Evolutionary conservation across 2,888 invertebrate species (phyloP).

Genomic region (Chrysolina oricalcia): DNA sequence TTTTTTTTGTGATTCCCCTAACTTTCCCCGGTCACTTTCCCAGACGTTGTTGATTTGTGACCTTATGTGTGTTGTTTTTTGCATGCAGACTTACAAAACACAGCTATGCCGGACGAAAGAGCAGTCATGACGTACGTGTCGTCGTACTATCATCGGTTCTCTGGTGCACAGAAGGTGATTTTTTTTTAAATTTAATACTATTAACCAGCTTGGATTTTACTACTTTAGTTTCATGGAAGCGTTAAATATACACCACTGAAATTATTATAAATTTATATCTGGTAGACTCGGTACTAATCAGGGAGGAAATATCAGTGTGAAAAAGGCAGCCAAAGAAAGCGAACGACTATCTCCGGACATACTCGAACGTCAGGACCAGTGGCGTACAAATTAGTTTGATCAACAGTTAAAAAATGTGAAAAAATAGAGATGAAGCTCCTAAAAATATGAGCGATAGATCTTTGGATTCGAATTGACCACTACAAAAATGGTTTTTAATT

Average conservation of each 20-base stretch:
- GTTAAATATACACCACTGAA: conserved; percentile 19
- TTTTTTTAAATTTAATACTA: conserved; percentile 44
- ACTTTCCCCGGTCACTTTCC: conserved; percentile 31
- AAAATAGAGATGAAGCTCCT: too few species aligned
- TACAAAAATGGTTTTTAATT: too few species aligned
- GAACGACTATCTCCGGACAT: too few species aligned
- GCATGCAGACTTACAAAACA: conserved; percentile 94
- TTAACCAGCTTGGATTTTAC: conserved; percentile 34
- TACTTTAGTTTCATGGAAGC: neutral
- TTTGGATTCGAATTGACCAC: too few species aligned
- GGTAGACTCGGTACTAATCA: too few species aligned
- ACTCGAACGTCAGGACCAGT: too few species aligned
- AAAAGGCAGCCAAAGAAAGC: too few species aligned
- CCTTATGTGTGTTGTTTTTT: conserved; percentile 51
- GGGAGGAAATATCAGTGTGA: too few species aligned
- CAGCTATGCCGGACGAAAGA: conserved; percentile 99
- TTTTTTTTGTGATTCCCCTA: conserved; percentile 43
- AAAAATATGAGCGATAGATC: too few species aligned
- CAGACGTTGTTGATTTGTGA: conserved; percentile 14
- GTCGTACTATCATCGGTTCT: conserved; percentile 99
- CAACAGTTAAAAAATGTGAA: too few species aligned
- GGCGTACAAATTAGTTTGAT: too few species aligned
- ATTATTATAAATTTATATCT: neutral
- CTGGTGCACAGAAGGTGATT: conserved; percentile 99
- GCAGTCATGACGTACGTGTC: conserved; percentile 99